phyloP scores from a whole-genome alignment of 2,888 invertebrate genomes.

The Stenchaetothrips biformis region DNA sequence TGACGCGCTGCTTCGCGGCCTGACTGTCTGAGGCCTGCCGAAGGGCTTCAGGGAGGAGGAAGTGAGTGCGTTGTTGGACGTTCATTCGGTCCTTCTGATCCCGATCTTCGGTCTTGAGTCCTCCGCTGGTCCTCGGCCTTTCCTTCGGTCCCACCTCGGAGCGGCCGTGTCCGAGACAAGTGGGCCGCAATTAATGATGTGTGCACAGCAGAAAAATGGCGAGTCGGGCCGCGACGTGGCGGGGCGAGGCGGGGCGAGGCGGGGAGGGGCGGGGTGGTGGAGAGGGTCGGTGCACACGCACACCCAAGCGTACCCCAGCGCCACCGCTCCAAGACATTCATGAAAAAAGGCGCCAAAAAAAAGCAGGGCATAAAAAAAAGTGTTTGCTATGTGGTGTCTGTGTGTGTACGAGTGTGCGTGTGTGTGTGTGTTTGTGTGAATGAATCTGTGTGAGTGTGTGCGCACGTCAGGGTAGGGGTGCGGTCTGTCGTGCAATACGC shows the following conservation, averaged over 20 bases:
- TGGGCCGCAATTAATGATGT: slow-evolving; percentile 21
- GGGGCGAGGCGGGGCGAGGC: no score
- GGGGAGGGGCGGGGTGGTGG: not conserved
- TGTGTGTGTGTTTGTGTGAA: not conserved
- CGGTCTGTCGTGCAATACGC: slow-evolving; percentile 20
- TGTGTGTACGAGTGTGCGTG: not conserved
- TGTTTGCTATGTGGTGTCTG: slow-evolving; percentile 15
- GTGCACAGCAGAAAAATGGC: slow-evolving; percentile 22
- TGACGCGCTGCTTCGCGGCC: no score
- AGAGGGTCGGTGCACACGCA: not conserved
- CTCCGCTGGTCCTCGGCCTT: not conserved
- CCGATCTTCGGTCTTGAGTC: no score
- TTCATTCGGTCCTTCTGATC: no score
- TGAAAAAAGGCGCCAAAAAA: not conserved
- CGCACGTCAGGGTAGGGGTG: not conserved
- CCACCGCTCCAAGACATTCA: not conserved
- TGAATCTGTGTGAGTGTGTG: not conserved
- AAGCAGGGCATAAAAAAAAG: not conserved
- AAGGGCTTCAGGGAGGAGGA: no score
- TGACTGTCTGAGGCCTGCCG: no score
- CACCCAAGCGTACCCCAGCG: not conserved
- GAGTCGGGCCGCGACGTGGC: not conserved
- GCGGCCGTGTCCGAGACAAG: slow-evolving; percentile 9
- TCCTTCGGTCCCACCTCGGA: not conserved
- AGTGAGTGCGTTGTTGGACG: not conserved